These are phyloP conservation scores for Clarias fuscus DNA, from an alignment of 2,797 vertebrate genomes.

Conservation along the genomic window DNA sequence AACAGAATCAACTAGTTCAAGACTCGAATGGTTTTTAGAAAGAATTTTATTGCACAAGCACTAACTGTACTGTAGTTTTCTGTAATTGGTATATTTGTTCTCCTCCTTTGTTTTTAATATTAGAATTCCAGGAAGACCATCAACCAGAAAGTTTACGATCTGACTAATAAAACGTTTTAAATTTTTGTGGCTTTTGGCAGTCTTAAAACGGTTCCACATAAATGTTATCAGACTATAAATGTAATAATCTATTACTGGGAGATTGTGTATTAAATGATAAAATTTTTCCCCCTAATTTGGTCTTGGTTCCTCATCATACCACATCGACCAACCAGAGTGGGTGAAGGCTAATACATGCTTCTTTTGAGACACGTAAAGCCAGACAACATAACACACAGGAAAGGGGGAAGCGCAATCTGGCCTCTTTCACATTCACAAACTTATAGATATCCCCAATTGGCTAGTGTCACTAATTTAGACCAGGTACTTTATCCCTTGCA, in stretches of 20 bases:
- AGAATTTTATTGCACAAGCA: neutral
- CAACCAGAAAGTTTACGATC: neutral
- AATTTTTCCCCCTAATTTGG: neutral
- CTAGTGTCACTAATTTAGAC: neutral
- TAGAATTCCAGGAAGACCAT: neutral
- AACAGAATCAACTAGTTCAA: neutral
- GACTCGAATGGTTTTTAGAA: neutral
- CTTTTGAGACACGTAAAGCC: neutral
- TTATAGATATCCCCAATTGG: neutral
- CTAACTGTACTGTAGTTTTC: no score
- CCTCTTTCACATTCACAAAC: neutral
- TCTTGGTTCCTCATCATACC: neutral
- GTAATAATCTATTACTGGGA: neutral
- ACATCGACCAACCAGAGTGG: neutral
- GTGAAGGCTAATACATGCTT: neutral
- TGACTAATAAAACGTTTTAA: neutral
- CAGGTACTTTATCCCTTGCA: neutral
- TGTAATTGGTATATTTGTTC: constrained; percentile 5
- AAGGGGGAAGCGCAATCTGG: neutral
- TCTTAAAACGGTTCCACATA: neutral
- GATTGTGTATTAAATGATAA: neutral
- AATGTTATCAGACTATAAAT: neutral
- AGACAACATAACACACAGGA: neutral
- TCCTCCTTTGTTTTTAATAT: neutral
- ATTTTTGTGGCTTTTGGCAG: neutral